Base-by-base conservation (phyloP, 2,113 vertebrate genomes). In the Ranitomeya variabilis region DNA sequence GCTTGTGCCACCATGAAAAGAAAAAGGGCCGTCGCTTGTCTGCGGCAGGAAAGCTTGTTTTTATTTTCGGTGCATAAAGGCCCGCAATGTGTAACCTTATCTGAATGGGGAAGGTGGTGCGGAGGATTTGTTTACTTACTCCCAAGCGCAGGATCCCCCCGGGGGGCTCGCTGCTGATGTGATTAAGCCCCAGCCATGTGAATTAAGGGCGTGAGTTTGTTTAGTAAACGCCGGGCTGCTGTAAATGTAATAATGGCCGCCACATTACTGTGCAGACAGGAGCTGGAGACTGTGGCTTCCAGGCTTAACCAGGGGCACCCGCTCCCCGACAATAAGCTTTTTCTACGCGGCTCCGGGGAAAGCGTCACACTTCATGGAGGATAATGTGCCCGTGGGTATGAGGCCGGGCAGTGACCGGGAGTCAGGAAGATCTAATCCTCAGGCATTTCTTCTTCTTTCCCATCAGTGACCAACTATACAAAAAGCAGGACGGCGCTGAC, bases 221-320 rank as follows among this genome's bases (percentile, higher is more conserved):
- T 87, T 85, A 85, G 83, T 74, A 83, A 67, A 83, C 6, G 81
- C 76, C 7, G 21, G 31, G 66, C 45, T 4, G 8, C 31, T 71
- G 54, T 37, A 87, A 87, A 87, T 87, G 85, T 60, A 86, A 86
- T 86, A 86, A 77, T 26, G 16, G 85, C 67, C 76, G 26, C 78
- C 85, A 80, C 85, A 67, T 66, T 66, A 37, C 74, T 2, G 59
- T 7, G 85, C 85, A 87, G 76, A 87, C 85, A 67, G 76, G 76
- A 54, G 59, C 76, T 77, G 85, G 85, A 87, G 85, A 87, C 85
- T 79, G 85, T 55, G 85, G 85, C 85, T 64, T 60, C 64, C 23
- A 62, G 26, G 77, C 76, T 52, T 54, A 81, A 81, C 59, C 31
- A 81, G 64, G 31, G n/a, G n/a, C 55, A 62, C 62, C 73, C 31